phyloP scores from a whole-genome alignment of 2,888 invertebrate genomes.

The Molorchus minor region DNA sequence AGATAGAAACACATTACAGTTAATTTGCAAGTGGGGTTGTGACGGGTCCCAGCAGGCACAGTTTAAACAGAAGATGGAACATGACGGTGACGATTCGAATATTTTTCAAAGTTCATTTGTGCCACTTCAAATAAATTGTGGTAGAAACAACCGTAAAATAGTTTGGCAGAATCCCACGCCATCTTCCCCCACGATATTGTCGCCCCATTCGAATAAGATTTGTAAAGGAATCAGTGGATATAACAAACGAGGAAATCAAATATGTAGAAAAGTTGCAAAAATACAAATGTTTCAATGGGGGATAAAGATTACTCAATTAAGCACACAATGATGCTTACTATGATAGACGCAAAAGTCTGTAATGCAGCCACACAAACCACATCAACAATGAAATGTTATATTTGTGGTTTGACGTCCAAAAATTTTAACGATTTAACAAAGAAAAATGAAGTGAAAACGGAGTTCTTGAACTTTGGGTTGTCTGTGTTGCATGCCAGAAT shows the following conservation, averaged over 20 bases:
- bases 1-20: conserved; percentile 13
- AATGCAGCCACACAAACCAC: conserved; percentile 44
- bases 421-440: conserved; percentile 27
- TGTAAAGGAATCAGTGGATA: conserved; percentile 42
- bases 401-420: conserved; percentile 44
- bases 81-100: conserved; percentile 39
- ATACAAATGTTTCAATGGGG: neutral
- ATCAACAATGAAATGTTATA: conserved; percentile 44
- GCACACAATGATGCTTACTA: conserved; percentile 34
- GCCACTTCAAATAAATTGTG: conserved; percentile 34
- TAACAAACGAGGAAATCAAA: conserved; percentile 40
- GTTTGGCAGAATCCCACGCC: conserved; percentile 50
- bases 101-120: conserved; percentile 51
- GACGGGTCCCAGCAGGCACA: conserved; percentile 44
- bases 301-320: conserved; percentile 12
- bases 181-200: conserved; percentile 48
- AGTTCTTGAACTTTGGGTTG: conserved; percentile 26
- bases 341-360: conserved; percentile 48
- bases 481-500: conserved; percentile 36
- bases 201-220: conserved; percentile 49
- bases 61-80: conserved; percentile 48
- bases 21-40: conserved; percentile 47
- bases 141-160: conserved; percentile 32
- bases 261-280: conserved; percentile 33
- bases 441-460: neutral